These are phyloP conservation scores for Gerris lacustris DNA, from an alignment of 2,888 invertebrate genomes.

Conservation along the genomic window DNA sequence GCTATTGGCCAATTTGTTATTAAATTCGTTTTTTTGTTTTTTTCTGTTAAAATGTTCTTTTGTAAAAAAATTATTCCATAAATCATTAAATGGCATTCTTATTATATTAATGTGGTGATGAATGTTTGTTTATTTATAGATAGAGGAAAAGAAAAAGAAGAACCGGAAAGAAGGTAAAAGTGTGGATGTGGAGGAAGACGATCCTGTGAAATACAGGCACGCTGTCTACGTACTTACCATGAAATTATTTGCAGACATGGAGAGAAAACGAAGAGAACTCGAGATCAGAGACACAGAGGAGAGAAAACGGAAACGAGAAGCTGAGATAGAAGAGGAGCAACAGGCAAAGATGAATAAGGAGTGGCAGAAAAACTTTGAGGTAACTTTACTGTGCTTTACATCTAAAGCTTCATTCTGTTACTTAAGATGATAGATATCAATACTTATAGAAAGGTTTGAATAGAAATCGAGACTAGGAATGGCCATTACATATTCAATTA, in stretches of 20 bases:
- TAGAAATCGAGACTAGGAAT: too few species aligned
- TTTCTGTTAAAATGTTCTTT: too few species aligned
- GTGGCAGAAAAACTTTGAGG: conserved; percentile 98
- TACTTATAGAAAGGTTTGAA: too few species aligned
- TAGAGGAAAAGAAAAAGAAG: conserved; percentile 86
- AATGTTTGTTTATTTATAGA: conserved; percentile 41
- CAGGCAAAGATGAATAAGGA: conserved; percentile 80
- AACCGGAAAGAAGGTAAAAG: conserved; percentile 78
- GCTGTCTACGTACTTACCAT: conserved; percentile 97
- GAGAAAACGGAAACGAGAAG: conserved; percentile 82
- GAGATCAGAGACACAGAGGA: conserved; percentile 86
- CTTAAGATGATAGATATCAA: too few species aligned
- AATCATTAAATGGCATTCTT: too few species aligned
- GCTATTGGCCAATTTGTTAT: too few species aligned
- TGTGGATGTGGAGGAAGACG: conserved; percentile 74
- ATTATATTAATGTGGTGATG: too few species aligned
- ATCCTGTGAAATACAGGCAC: conserved; percentile 73
- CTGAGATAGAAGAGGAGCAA: conserved; percentile 86
- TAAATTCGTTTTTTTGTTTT: too few species aligned
- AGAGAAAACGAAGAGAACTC: conserved; percentile 72
- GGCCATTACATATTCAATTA: too few species aligned
- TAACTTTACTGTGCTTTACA: conserved; percentile 34
- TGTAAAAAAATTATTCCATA: too few species aligned
- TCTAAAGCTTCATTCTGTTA: conserved; percentile 5
- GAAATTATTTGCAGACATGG: conserved; percentile 94